A percentile compares a stretch with the other conserved stretches of the same genome.
Evolutionary conservation across 1,140 invertebrate genomes (phyloP).

Genomic region (Heliconius nattereri): DNA sequence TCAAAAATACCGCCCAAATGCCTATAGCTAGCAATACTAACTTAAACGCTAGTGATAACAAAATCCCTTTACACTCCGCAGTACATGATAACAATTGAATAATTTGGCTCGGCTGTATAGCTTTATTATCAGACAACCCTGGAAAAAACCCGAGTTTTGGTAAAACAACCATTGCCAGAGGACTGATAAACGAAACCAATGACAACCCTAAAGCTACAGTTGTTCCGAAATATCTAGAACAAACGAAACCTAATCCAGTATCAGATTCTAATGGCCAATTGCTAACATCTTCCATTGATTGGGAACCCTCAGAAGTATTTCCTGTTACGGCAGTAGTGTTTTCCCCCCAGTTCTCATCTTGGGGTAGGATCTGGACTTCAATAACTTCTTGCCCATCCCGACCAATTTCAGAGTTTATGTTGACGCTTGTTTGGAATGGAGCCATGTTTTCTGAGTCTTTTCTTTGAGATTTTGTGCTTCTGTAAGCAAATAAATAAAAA

Average conservation of each 20-base stretch:
- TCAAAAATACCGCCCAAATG: slow-evolving; percentile 93
- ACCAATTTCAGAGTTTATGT: slow-evolving; percentile 85
- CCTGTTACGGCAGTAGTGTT: slow-evolving; percentile 98
- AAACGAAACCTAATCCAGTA: slow-evolving; percentile 86
- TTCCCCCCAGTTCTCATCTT: slow-evolving; percentile 99
- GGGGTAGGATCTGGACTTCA: slow-evolving; percentile 95
- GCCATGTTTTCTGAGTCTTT: slow-evolving; percentile 83
- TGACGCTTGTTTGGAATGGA: slow-evolving; percentile 90
- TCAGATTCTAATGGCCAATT: slow-evolving; percentile 90
- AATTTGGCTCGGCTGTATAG: slow-evolving; percentile 73
- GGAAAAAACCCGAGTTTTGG: slow-evolving; percentile 93
- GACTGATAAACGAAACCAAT: slow-evolving; percentile 93
- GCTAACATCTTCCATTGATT: slow-evolving; percentile 94
- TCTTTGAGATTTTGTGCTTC: slow-evolving; percentile 77
- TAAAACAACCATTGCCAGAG: slow-evolving; percentile 95
- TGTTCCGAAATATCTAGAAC: slow-evolving; percentile 90
- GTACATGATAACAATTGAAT: slow-evolving; percentile 74
- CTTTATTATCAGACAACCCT: slow-evolving; percentile 76
- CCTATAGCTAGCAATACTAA: slow-evolving; percentile 94
- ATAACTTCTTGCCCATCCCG: slow-evolving; percentile 90
- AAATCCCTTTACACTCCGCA: slow-evolving; percentile 89
- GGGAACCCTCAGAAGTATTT: slow-evolving; percentile 96
- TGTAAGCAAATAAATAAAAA: slow-evolving; percentile 45
- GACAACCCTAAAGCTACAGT: slow-evolving; percentile 89
- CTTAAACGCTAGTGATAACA: slow-evolving; percentile 96